Conservation (phyloP, 1,140 invertebrate genomes). For the Pantala flavescens region DNA sequence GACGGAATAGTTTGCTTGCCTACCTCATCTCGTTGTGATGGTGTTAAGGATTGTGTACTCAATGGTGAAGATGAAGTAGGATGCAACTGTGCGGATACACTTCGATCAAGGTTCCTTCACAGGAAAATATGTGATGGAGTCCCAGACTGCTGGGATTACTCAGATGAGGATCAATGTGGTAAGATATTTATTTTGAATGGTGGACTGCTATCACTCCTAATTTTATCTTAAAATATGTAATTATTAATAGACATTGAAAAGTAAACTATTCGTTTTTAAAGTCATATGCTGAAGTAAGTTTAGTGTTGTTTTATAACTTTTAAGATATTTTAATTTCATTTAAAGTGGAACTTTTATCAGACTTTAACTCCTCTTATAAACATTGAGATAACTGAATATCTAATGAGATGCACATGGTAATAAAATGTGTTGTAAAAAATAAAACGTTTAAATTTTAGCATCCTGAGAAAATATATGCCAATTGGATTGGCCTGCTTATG, state of each 20-base stretch:
- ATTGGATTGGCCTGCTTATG: no score
- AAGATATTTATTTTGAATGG: conserved; percentile 29
- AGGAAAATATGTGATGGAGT: conserved; percentile 72
- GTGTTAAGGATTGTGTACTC: not conserved
- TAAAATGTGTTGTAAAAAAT: no score
- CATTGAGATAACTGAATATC: no score
- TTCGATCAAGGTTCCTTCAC: conserved; percentile 52
- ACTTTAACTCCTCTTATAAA: no score
- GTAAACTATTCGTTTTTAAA: no score
- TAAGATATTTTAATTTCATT: no score
- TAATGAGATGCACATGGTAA: no score
- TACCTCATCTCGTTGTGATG: not conserved
- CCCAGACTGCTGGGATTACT: conserved; percentile 68
- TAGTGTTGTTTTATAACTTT: no score
- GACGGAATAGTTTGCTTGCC: not conserved
- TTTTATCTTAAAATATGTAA: not conserved
- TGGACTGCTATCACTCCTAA: not conserved
- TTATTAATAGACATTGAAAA: not conserved
- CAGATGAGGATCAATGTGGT: conserved; percentile 70
- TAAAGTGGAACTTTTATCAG: no score
- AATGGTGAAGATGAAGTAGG: not conserved
- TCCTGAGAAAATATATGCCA: no score
- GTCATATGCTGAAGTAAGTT: no score
- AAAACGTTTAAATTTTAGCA: no score
- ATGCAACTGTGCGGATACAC: conserved; percentile 66